Percentiles rank a stretch among this genome's conserved stretches.
Conservation (phyloP, 2,113 vertebrate species). For the Mobula birostris region DNA sequence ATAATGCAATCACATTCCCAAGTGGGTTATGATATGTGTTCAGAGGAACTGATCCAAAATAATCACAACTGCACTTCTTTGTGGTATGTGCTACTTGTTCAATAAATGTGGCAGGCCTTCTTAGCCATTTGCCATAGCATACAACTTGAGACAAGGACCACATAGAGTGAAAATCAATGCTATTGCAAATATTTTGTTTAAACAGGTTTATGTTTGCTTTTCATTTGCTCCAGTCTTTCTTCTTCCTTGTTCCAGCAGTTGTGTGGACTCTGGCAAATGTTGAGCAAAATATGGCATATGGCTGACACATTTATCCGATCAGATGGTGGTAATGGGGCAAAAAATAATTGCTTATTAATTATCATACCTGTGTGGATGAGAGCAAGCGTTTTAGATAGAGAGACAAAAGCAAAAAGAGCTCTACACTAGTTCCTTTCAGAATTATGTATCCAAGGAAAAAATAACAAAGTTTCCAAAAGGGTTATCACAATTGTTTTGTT, state of each 20-base stretch:
- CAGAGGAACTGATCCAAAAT: slow-evolving; percentile 1
- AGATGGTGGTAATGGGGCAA: background rate
- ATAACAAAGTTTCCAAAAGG: background rate
- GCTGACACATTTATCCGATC: background rate
- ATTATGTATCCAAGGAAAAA: background rate
- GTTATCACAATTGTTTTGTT: background rate
- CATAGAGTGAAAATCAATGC: background rate
- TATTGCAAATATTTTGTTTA: slow-evolving; percentile 8
- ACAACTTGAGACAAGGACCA: background rate
- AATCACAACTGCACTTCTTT: background rate
- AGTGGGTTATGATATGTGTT: background rate
- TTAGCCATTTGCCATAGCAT: background rate
- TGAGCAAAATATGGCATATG: background rate
- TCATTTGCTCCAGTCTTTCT: background rate
- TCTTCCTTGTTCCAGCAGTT: background rate
- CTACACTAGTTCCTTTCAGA: background rate
- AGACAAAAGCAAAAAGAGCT: background rate
- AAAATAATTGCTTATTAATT: background rate
- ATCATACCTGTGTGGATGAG: background rate
- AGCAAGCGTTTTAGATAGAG: background rate
- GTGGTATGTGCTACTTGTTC: background rate
- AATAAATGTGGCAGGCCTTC: background rate
- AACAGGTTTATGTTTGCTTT: background rate
- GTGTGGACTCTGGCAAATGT: background rate
- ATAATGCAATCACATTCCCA: background rate